Percentiles rank a stretch among this genome's conserved stretches.
phyloP scores from a whole-genome alignment of 64 coral and sea anemone species.

The Astreopora myriophthalma region DNA sequence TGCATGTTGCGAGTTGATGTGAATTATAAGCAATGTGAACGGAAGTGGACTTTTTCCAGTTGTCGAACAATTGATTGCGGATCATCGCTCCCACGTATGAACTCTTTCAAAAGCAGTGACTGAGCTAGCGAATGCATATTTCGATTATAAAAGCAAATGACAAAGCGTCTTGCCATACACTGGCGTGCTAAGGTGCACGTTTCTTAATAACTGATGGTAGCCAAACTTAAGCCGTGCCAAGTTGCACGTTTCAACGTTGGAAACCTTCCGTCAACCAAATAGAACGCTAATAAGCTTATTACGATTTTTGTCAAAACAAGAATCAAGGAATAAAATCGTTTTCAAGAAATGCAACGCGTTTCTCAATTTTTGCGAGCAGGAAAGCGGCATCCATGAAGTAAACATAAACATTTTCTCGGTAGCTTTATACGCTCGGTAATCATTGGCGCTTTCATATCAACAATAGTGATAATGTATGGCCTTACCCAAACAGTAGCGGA shows the following conservation, averaged over 20 bases:
- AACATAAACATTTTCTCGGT: background rate
- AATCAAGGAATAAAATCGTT: too few relatives aligned
- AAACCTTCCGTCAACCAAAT: too few relatives aligned
- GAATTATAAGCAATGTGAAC: background rate
- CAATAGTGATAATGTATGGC: background rate
- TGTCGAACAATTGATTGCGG: background rate
- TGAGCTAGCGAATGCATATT: background rate
- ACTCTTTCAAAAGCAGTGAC: background rate
- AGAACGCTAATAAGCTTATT: too few relatives aligned
- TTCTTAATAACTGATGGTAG: too few relatives aligned
- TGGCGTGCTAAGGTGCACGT: background rate
- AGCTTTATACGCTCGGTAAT: background rate
- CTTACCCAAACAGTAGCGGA: constrained; percentile 15
- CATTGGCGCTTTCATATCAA: background rate
- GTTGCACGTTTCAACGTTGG: too few relatives aligned
- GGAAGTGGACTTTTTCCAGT: background rate
- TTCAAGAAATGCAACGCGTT: too few relatives aligned
- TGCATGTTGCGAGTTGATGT: too few relatives aligned
- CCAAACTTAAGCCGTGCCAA: too few relatives aligned
- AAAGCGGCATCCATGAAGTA: too few relatives aligned
- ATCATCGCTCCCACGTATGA: too few relatives aligned
- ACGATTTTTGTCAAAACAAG: background rate
- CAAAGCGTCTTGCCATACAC: background rate
- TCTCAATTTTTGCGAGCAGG: too few relatives aligned
- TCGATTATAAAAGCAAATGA: background rate